Conservation (phyloP, 2,113 vertebrate genomes). For the Pao palembangensis region DNA sequence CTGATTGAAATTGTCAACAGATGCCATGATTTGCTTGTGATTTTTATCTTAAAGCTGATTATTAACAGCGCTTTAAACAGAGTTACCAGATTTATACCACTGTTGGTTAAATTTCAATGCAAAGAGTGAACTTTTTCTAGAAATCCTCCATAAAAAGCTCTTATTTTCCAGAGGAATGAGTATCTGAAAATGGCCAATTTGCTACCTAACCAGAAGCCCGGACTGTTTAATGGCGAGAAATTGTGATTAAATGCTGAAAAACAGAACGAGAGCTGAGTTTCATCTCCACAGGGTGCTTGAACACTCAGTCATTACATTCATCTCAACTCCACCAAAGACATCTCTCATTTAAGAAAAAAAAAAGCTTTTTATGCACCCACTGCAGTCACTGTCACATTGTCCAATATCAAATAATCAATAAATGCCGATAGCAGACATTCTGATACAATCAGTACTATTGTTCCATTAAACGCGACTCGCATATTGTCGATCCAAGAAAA, state of each 20-base stretch:
- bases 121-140: too few species aligned
- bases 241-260: constrained; percentile 1
- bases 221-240: constrained; percentile 14
- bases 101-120: too few species aligned
- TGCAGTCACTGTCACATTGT: constrained; percentile 18
- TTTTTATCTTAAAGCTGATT: too few species aligned
- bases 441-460: constrained; percentile 23
- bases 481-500: too few species aligned
- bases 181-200: constrained; percentile 13
- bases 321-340: background rate
- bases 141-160: constrained; percentile 4
- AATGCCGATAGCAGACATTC: background rate
- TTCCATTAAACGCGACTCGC: constrained; percentile 5
- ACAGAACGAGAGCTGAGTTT: constrained; percentile 7
- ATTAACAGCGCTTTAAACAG: too few species aligned
- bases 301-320: constrained; percentile 15
- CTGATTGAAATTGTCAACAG: too few species aligned
- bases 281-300: background rate
- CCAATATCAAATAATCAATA: constrained; percentile 25
- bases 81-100: too few species aligned
- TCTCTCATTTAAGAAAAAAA: too few species aligned
- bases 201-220: constrained; percentile 6
- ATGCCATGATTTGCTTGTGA: too few species aligned
- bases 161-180: constrained; percentile 5
- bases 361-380: too few species aligned